Evolutionary conservation across 1,140 invertebrate genomes (phyloP), one percentile per base, ranked within the genome.

Genomic region (Sarcophaga peregrina): DNA sequence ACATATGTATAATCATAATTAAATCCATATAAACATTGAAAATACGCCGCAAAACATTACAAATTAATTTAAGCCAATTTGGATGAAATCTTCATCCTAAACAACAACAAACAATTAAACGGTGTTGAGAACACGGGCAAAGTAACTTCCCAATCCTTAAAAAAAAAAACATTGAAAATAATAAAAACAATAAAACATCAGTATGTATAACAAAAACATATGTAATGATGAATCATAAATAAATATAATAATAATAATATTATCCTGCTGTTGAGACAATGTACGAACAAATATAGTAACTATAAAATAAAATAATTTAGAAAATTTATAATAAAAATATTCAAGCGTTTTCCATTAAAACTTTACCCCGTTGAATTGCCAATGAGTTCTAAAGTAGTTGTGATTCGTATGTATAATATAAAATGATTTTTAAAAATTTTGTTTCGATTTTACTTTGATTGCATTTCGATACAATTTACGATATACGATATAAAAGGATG

Each of bases 291-390:
- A 58, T n/a, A 58, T 58, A 58, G 52, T 58, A 58, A 37, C 25
- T 52, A 52, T 52, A 10, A 68, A 68, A 20, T 20, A 68, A 20
- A 68, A 68, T 17, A 25, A 9, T 68, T 17, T n/a, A 8, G n/a
- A 68, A 68, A 17, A 68, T 20, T 68, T 68, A 20, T 68, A 58
- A 58, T 58, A 58, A 58, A n/a, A 58, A 68, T 68, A 68, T 68
- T 68, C 62, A 68, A 68, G 62, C 62, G 62, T 3, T 68, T 20
- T 68, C 62, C 62, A 68, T 68, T n/a, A n/a, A 58, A 58, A n/a
- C 17, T 68, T 68, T 68, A 68, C 62, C 62, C 62, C 62, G 62
- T 68, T 17, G 62, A 20, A 20, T 68, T 68, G 62, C 62, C 62
- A 68, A 68, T 68, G 62, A 68, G 62, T 9, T 68, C 20, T 68